Base-by-base conservation (phyloP, 2,113 vertebrate species). In the Psilopogon haemacephalus region DNA sequence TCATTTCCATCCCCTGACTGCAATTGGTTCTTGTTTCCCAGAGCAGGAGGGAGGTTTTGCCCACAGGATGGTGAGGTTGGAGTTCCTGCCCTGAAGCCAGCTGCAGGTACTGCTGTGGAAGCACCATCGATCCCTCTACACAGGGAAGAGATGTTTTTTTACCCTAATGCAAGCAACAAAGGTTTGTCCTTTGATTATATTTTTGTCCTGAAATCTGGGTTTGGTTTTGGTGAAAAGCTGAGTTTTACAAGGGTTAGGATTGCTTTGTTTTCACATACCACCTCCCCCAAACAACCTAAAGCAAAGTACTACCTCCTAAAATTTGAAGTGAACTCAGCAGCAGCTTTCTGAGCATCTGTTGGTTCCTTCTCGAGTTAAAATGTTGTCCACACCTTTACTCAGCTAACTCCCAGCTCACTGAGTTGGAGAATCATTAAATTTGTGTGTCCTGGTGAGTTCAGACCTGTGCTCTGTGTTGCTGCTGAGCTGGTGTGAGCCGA, bases 351-450 rank as follows among this genome's bases (percentile, higher is more conserved):
- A 4, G 17, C 27, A 8, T 8, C 44, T 5, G 0, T 30, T 8
- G 46, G 4, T n/a, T 11, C 40, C 32, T 27, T 20, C 44, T 32
- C n/a, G 52, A 15, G 26, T 28, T 35, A 30, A 46, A 64, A 23
- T 56, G 48, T 56, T 1, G 19, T 1, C 33, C 3, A 0, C 2
- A 26, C 0, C 32, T 12, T 70, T 16, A 8, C 52, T 55, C 3
- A 2, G 65, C 78, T 21, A 1, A 4, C 58, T 86, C 75, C 65
- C 87, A 75, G 28, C 62, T 32, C 1, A 0, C 9, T 0, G 4
- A 11, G 50, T 1, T 1, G 4, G 21, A 16, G 40, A 2, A 4
- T 4, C 0, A 63, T 21, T 54, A 56, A 35, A 35, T 2, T 24
- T 42, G 37, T 5, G 8, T 2, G 27, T n/a, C 54, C 54, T 2